phyloP scores from a whole-genome alignment of 2,113 vertebrate genomes.

The Ovis canadensis region DNA sequence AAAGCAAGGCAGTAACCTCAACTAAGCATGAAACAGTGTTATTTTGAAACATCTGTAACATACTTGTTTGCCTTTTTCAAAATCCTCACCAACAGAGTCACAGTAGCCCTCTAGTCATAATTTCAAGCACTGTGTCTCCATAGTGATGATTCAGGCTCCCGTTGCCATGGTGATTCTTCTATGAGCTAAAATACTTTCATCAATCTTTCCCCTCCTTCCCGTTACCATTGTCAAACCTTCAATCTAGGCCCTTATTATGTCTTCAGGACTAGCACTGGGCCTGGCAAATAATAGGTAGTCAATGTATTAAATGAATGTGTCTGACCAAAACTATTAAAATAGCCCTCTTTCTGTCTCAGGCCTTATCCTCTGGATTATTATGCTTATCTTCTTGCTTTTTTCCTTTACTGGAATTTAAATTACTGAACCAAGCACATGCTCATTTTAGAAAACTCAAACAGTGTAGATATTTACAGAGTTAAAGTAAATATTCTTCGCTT shows the following conservation, averaged over 20 bases:
- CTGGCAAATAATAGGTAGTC: slow-evolving; percentile 13
- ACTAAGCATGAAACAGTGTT: not conserved
- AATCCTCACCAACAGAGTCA: not conserved
- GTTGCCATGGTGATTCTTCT: slow-evolving; percentile 61
- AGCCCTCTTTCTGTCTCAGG: not conserved
- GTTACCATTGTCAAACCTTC: not conserved
- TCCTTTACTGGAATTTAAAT: not conserved
- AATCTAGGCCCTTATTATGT: not conserved
- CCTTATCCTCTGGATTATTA: not conserved
- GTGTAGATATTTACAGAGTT: not conserved
- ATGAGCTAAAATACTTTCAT: not conserved
- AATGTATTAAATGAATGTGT: not conserved
- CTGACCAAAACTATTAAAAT: not conserved
- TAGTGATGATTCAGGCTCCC: slow-evolving; percentile 30
- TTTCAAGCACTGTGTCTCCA: slow-evolving; percentile 46
- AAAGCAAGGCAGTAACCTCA: not conserved
- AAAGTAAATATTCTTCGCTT: not conserved
- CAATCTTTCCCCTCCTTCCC: not conserved
- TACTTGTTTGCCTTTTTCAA: not conserved
- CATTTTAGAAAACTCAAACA: slow-evolving; percentile 14
- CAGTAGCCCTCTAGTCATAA: not conserved
- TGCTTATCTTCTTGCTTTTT: not conserved
- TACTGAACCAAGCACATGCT: not conserved
- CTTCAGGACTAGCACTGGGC: not conserved
- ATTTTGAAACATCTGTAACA: not conserved